phyloP scores from a whole-genome alignment of 1,140 invertebrate genomes.

The Drosophila takahashii region DNA sequence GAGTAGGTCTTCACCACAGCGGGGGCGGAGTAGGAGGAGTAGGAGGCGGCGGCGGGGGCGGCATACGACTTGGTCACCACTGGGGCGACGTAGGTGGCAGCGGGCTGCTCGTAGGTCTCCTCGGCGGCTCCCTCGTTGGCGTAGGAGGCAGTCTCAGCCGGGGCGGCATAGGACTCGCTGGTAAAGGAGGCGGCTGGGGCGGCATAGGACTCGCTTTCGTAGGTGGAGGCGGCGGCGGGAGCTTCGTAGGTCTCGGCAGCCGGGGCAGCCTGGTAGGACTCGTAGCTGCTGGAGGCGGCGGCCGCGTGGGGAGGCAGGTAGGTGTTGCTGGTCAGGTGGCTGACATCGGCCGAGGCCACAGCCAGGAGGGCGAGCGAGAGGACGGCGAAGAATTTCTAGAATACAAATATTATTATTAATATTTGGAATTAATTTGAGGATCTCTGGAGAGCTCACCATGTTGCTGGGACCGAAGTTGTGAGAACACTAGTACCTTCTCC shows the following conservation, averaged over 20 bases:
- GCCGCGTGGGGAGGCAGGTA: constrained; percentile 55
- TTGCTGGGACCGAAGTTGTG: constrained; percentile 27
- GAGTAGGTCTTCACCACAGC: constrained; percentile 27
- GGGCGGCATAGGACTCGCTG: constrained; percentile 41
- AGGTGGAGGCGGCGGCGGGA: constrained; percentile 29
- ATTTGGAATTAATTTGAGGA: neutral
- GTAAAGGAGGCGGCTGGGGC: constrained; percentile 39
- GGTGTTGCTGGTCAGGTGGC: constrained; percentile 66
- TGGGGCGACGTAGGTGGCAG: constrained; percentile 39
- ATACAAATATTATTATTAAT: neutral
- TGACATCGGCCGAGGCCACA: constrained; percentile 66
- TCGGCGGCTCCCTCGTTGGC: constrained; percentile 8
- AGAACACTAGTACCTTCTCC: constrained; percentile 34
- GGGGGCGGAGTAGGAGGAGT: constrained; percentile 27
- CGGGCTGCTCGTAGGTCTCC: constrained; percentile 37
- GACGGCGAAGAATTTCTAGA: constrained; percentile 60
- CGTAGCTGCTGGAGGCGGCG: constrained; percentile 42
- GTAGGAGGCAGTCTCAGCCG: constrained; percentile 23
- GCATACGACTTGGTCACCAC: constrained; percentile 26
- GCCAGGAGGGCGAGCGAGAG: constrained; percentile 64
- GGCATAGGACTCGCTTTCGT: constrained; percentile 42
- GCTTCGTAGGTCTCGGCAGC: constrained; percentile 36
- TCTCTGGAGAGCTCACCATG: constrained; percentile 53
- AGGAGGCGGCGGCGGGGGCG: constrained; percentile 31
- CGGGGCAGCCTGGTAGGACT: constrained; percentile 42